Conservation (phyloP, 2,888 invertebrate genomes). For the Drosophila seclusa region DNA sequence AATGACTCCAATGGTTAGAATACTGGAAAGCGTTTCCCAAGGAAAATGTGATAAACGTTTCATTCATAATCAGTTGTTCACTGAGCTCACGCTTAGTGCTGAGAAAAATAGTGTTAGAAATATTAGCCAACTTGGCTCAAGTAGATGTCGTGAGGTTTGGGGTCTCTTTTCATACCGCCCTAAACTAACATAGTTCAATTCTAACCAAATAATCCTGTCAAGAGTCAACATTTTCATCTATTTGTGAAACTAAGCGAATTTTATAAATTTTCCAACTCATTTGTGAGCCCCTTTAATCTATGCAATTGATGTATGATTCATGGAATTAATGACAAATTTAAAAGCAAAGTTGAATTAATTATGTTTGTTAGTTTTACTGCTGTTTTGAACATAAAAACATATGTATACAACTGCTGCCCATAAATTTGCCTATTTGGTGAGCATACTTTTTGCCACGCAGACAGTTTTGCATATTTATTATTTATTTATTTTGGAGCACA, state of each 20-base stretch:
- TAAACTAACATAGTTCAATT: neutral
- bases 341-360: constrained; percentile 20
- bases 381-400: constrained; percentile 21
- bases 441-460: constrained; percentile 42
- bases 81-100: neutral
- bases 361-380: neutral
- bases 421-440: constrained; percentile 62
- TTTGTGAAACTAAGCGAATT: neutral
- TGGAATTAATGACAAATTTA: constrained; percentile 36
- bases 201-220: neutral
- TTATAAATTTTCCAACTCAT: neutral
- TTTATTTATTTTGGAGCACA: constrained; percentile 70
- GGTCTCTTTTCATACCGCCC: neutral
- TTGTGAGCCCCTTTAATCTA: constrained; percentile 13
- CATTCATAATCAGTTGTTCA: neutral
- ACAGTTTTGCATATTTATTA: constrained; percentile 75
- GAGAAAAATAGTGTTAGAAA: neutral
- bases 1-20: neutral
- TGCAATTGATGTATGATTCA: constrained; percentile 41
- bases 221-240: neutral
- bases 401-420: constrained; percentile 46
- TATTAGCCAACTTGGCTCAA: neutral
- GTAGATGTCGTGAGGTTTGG: neutral
- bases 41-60: neutral
- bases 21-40: neutral